Evolutionary conservation across 2,797 vertebrate genomes (phyloP).

Genomic region (Rallus crepitans): DNA sequence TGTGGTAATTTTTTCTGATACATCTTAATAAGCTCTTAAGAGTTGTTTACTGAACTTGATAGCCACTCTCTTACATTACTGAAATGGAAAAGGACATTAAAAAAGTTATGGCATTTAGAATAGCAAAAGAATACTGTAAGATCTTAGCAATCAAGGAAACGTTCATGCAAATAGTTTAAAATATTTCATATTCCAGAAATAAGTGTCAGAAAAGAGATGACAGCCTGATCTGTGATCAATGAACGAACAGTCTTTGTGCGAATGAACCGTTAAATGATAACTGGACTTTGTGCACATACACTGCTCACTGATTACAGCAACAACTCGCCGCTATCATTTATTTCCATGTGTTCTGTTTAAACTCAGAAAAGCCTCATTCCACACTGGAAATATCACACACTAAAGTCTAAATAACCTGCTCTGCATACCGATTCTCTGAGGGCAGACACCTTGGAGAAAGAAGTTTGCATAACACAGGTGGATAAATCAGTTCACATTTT

Average conservation of each 20-base stretch:
- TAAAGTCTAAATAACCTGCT: neutral
- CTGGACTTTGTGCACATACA: neutral
- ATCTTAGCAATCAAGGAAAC: neutral
- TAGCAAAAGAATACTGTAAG: neutral
- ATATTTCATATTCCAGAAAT: neutral
- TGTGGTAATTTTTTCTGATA: neutral
- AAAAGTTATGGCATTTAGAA: neutral
- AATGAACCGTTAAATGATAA: neutral
- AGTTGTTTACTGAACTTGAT: conserved; percentile 4
- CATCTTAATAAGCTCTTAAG: neutral
- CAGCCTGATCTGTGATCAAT: too few species aligned
- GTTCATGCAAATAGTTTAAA: neutral
- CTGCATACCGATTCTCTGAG: neutral
- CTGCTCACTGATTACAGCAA: neutral
- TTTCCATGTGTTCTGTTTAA: neutral
- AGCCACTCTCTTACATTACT: neutral
- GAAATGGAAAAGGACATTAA: neutral
- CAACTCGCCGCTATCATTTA: neutral
- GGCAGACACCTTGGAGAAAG: neutral
- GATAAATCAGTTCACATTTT: neutral
- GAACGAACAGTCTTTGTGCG: neutral
- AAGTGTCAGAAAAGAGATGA: neutral
- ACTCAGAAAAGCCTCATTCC: neutral
- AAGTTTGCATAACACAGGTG: neutral
- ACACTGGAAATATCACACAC: neutral